A percentile compares a stretch with the other conserved stretches of the same genome.
Evolutionary conservation across 2,888 invertebrate species (phyloP).

Genomic region (Melinaea menophilus): DNA sequence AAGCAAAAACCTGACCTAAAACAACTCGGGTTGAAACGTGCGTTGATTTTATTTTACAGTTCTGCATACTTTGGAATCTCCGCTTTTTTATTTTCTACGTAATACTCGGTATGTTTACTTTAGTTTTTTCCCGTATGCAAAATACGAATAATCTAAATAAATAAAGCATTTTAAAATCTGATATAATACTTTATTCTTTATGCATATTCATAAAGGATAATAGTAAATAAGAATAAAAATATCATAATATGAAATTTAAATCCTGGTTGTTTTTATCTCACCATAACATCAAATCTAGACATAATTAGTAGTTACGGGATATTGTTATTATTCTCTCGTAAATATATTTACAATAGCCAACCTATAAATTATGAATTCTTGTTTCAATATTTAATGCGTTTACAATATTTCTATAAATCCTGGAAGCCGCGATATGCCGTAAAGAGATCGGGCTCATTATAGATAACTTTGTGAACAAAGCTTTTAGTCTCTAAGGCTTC

Average conservation of each 20-base stretch:
- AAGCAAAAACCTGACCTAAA: conserved; percentile 4
- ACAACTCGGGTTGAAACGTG: conserved; percentile 33
- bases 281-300: too few relatives aligned
- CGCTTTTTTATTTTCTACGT: background rate
- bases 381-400: conserved; percentile 7
- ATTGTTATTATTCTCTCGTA: background rate
- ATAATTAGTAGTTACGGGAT: too few relatives aligned
- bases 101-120: background rate
- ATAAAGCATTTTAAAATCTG: background rate
- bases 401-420: conserved; percentile 20
- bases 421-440: conserved; percentile 22
- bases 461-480: conserved; percentile 30
- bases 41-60: conserved; percentile 30
- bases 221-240: too few relatives aligned
- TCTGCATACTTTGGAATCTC: conserved; percentile 19
- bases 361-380: conserved; percentile 1
- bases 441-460: conserved; percentile 29
- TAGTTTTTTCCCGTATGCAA: background rate
- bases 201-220: too few relatives aligned
- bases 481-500: conserved; percentile 30
- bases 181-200: too few relatives aligned
- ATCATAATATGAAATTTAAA: too few relatives aligned
- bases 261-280: too few relatives aligned
- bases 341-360: conserved; percentile 1
- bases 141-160: background rate